Evolutionary conservation across 2,888 invertebrate species (phyloP).

Genomic region (Callimorpha dominula): DNA sequence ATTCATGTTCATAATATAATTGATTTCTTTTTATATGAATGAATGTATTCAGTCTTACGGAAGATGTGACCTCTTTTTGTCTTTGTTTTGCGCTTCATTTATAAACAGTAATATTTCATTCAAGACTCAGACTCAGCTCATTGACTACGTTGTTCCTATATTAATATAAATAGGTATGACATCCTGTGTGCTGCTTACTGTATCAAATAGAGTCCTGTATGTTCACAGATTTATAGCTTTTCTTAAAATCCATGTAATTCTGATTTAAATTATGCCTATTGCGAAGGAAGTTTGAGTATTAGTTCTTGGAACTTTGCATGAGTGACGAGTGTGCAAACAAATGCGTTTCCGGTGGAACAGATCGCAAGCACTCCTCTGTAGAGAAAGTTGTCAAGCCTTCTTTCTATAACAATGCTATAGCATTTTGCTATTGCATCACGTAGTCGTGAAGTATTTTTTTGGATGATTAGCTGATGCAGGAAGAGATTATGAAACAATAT

Average conservation of each 20-base stretch:
- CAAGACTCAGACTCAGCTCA: constrained; percentile 35
- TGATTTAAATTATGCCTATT: constrained; percentile 31
- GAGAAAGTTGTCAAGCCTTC: constrained; percentile 62
- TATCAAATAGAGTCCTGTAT: constrained; percentile 20
- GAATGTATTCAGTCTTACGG: constrained; percentile 57
- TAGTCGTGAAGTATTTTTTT: constrained; percentile 45
- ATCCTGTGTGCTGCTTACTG: constrained; percentile 30
- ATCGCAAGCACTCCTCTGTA: constrained; percentile 41
- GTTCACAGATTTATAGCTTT: constrained; percentile 32
- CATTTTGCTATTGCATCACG: constrained; percentile 51
- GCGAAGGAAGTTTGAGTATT: constrained; percentile 49
- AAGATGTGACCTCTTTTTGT: constrained; percentile 62
- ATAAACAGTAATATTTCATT: constrained; percentile 38
- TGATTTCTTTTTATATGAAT: constrained; percentile 70
- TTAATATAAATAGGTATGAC: constrained; percentile 26
- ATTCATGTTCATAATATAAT: constrained; percentile 66
- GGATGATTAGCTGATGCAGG: constrained; percentile 44
- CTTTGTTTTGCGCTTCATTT: constrained; percentile 50
- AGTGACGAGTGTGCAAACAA: constrained; percentile 52
- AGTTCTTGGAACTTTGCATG: constrained; percentile 53
- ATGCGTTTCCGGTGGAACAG: constrained; percentile 52
- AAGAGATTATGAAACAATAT: constrained; percentile 50
- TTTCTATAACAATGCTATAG: constrained; percentile 54
- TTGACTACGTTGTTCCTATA: constrained; percentile 18
- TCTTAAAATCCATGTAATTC: constrained; percentile 31